Base-by-base conservation (phyloP, 2,797 vertebrate genomes). In the Alca torda region DNA sequence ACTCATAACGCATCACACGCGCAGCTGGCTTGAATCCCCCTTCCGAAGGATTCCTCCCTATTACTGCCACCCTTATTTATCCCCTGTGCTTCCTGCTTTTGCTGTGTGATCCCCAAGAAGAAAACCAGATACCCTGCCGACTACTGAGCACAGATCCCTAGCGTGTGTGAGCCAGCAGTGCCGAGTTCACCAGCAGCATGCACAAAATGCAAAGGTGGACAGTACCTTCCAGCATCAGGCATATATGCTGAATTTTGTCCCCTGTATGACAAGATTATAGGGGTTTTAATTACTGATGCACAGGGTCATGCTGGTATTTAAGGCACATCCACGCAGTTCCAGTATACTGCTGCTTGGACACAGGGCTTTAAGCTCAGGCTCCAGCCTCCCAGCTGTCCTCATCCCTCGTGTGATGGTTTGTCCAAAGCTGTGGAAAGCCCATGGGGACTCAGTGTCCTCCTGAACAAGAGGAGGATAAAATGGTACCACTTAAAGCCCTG, bases 1-100 rank as follows among this genome's bases (percentile, higher is more conserved):
- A 69, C 13, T 30, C 0, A 0, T 39, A 84, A 67, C 28, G 46
- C 8, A 28, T 54, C 25, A 16, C 25, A 16, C 0, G 1, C 0
- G 2, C 21, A 60, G 0, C 16, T 57, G 45, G 16, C 21, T 43
- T 5, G 6, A 83, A 54, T 84, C 4, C 7, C 3, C 19, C 31
- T 76, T 46, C 35, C 39, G 20, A 87, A 59, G 17, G 11, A 21
- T 87, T 85, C 18, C 16, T 60, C 45, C 24, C 9, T 37, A 6
- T 61, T 84, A 11, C 25, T 75, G 26, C 39, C 25, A 60, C 16
- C 19, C 25, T 45, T 78, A 37, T 56, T 64, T 53, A 61, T 33
- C 11, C 17, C 6, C 7, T 46, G 24, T 39, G 28, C 25, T 87
- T 89, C 31, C 50, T 68, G 23, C 23, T 64, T 51, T 45, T 89